Evolutionary conservation across 2,888 invertebrate species (phyloP).

Genomic region (Coleophora flavipennella): DNA sequence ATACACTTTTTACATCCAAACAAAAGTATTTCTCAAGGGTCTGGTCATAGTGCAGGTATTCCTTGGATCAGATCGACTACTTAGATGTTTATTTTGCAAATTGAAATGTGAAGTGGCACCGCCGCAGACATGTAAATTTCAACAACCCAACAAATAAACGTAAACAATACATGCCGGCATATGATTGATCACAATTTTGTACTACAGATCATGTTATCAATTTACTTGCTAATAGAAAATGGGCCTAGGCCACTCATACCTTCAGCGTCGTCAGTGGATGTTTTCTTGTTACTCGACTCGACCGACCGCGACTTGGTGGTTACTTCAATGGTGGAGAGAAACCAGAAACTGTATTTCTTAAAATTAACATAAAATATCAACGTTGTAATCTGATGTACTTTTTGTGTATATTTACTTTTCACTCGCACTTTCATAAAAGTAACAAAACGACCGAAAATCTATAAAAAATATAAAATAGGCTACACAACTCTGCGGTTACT

Average conservation of each 20-base stretch:
- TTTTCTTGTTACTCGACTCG: conserved; percentile 44
- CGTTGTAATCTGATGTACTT: no score
- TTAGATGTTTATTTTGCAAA: no score
- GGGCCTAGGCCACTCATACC: conserved; percentile 19
- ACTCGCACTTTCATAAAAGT: no score
- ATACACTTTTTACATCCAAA: no score
- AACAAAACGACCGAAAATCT: conserved; percentile 7
- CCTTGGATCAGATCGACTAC: no score
- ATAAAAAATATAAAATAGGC: conserved; percentile 34
- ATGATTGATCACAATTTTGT: conserved; percentile 7
- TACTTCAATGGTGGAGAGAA: conserved; percentile 45
- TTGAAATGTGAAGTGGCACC: no score
- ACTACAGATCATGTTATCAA: not conserved
- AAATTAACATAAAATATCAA: conserved; percentile 8
- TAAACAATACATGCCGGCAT: conserved; percentile 47
- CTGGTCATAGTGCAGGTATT: no score
- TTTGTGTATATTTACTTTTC: no score
- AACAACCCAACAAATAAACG: conserved; percentile 8
- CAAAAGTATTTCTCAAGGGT: no score
- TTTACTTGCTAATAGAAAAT: not conserved
- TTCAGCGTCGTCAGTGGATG: conserved; percentile 32
- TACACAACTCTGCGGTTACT: conserved; percentile 36
- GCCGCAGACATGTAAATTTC: conserved; percentile 2
- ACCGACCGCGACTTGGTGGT: conserved; percentile 49
- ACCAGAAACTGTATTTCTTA: conserved; percentile 28